These are phyloP conservation scores for Strigops habroptila DNA, from an alignment of 2,113 vertebrate species.

Conservation along the genomic window DNA sequence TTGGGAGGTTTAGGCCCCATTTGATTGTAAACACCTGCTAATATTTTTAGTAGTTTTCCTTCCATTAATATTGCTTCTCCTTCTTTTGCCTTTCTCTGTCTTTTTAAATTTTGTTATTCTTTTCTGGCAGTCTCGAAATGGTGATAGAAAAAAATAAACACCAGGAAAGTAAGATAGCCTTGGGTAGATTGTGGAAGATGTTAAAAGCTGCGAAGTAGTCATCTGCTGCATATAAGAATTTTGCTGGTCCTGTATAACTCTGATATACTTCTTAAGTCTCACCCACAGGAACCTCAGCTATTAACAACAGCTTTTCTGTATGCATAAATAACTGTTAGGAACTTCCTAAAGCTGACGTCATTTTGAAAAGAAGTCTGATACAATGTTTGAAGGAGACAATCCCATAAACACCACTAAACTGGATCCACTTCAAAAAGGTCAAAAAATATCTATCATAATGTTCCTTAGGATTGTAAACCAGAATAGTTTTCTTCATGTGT, in stretches of 20 bases:
- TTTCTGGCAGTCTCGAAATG: background rate
- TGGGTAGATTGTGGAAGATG: background rate
- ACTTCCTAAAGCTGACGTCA: background rate
- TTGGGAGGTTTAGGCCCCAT: background rate
- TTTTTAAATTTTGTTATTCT: background rate
- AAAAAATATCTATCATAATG: background rate
- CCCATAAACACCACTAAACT: background rate
- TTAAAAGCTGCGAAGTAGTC: background rate
- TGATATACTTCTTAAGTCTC: background rate
- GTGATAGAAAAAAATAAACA: background rate
- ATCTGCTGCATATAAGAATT: background rate
- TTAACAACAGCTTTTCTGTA: background rate
- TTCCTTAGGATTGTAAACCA: background rate
- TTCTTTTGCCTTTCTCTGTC: background rate
- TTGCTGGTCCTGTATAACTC: background rate
- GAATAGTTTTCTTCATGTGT: background rate
- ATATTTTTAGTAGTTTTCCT: background rate
- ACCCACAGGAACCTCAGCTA: background rate
- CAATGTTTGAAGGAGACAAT: background rate
- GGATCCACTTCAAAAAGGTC: background rate
- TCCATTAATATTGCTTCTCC: background rate
- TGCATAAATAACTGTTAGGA: background rate
- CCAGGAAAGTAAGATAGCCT: background rate
- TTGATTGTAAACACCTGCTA: slow-evolving; percentile 3
- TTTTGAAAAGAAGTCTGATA: background rate